These are phyloP conservation scores for Plotosus lineatus DNA, from an alignment of 2,113 vertebrate genomes.

Conservation along the genomic window DNA sequence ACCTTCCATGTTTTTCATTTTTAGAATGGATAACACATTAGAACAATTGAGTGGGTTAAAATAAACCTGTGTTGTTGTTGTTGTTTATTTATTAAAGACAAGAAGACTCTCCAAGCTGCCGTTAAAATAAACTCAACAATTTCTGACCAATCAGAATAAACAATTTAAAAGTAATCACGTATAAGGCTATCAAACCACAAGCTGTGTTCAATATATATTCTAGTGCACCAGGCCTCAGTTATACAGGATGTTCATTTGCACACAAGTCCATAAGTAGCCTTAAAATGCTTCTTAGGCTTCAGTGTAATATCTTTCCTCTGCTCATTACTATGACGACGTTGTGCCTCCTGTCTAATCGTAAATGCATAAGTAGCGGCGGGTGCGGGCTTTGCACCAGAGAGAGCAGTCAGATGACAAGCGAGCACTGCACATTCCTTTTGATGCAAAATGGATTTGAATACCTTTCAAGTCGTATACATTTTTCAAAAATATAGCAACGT, in stretches of 20 bases:
- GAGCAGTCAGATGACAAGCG: constrained; percentile 40
- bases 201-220: neutral
- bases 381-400: constrained; percentile 38
- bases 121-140: neutral
- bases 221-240: neutral
- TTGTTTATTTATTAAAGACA: too few relatives aligned
- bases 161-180: neutral
- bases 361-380: constrained; percentile 35
- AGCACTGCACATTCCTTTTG: constrained; percentile 58
- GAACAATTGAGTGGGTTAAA: neutral
- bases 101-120: neutral
- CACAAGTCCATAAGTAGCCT: constrained; percentile 9
- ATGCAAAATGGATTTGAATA: constrained; percentile 57
- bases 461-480: constrained; percentile 46
- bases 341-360: constrained; percentile 29
- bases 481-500: constrained; percentile 6
- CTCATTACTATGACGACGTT: constrained; percentile 32
- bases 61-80: neutral
- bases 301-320: constrained; percentile 20
- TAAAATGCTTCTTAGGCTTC: constrained; percentile 38
- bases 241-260: constrained; percentile 3
- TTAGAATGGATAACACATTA: neutral
- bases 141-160: neutral
- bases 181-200: neutral
- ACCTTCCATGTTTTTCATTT: too few relatives aligned